Evolutionary conservation across 2,113 vertebrate species (phyloP).

Genomic region (Tetrax tetrax): DNA sequence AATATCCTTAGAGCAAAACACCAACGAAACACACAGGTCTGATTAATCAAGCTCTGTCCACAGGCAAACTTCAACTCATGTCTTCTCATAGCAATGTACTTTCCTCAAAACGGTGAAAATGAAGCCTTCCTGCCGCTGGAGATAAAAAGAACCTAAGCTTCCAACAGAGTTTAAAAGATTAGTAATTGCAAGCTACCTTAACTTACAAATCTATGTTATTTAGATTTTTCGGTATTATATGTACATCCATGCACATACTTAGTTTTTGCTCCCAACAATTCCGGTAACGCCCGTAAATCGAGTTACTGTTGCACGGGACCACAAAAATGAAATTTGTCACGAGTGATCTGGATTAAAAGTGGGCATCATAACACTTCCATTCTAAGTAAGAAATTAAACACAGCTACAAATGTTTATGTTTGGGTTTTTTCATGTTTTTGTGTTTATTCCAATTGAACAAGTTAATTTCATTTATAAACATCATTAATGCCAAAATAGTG

Average conservation of each 20-base stretch:
- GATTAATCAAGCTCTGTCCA: conserved; percentile 59
- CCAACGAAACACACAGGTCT: conserved; percentile 9
- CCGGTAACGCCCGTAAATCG: background rate
- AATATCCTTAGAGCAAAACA: conserved; percentile 5
- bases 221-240: background rate
- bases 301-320: background rate
- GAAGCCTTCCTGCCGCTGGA: conserved; percentile 43
- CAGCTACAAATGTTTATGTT: background rate
- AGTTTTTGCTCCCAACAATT: conserved; percentile 64
- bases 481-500: background rate
- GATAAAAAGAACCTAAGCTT: conserved; percentile 38
- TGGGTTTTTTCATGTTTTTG: background rate
- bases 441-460: background rate
- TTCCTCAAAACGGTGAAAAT: conserved; percentile 40
- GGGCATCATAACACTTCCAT: background rate
- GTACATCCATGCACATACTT: conserved; percentile 48
- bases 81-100: conserved; percentile 32
- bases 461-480: background rate
- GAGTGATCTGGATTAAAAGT: background rate
- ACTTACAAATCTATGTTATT: conserved; percentile 46
- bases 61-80: conserved; percentile 46
- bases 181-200: conserved; percentile 71
- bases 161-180: conserved; percentile 22
- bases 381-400: background rate
- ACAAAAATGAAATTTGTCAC: background rate